Base-by-base conservation (phyloP, 2,113 vertebrate genomes). In the Aix galericulata region DNA sequence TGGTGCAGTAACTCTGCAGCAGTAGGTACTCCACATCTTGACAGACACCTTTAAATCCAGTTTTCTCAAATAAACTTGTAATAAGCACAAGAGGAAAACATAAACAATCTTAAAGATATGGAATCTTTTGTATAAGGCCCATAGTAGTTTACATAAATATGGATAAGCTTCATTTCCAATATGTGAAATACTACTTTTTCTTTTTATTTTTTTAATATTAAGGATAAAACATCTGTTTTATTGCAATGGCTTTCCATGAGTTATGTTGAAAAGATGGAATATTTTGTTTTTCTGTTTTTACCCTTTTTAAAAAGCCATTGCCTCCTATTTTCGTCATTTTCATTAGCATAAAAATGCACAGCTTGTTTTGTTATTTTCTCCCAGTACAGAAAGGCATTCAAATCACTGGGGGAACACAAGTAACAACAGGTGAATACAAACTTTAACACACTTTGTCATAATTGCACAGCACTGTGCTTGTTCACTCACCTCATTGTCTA, bases 271-370 rank as follows among this genome's bases (percentile, higher is more conserved):
- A 88, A 87, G 34, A 68, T 0, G 0, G 21, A 26, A 82, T 64
- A 73, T 42, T 76, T 62, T 60, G 29, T 29, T 68, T 86, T 50
- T 22, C 6, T n/a, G 63, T 40, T 64, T 44, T 71, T 53, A 17
- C 11, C 32, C 17, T 13, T 68, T 83, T 63, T 53, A 68, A 73
- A 93, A 86, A 74, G 58, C 29, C 84, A 75, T 64, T 5, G 8
- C 38, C 25, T 13, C 29, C 63, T 89, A 75, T 93, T 95, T 94
- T 91, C 87, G 88, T 82, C 52, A 27, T 88, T 89, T 91, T 63
- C 75, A 91, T 86, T 80, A 89, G 82, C 75, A 91, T 92, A 88
- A 94, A 96, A 95, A 89, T 60, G 79, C 79, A 86, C 67, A 83
- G 88, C 59, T 93, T 93, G 46, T 74, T 91, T 82, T 93, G 46